phyloP scores from a whole-genome alignment of 1,140 invertebrate genomes.

The Antheraea mylitta region DNA sequence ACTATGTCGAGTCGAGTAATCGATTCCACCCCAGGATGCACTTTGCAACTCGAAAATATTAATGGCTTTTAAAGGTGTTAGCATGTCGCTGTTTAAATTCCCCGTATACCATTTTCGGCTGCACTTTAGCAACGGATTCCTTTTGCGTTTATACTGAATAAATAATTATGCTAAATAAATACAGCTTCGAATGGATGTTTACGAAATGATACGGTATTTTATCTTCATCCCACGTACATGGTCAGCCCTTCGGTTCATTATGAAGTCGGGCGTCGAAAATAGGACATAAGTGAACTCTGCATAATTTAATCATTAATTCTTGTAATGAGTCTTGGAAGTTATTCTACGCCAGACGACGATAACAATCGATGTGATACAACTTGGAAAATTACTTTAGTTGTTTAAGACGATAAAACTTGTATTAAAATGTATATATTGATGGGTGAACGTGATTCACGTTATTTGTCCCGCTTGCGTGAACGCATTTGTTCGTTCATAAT shows the following conservation, averaged over 20 bases:
- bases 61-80: conserved; percentile 26
- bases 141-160: not conserved
- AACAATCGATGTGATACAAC: conserved; percentile 44
- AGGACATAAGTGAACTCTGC: conserved; percentile 65
- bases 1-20: conserved; percentile 45
- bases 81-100: conserved; percentile 15
- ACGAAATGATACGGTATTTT: conserved; percentile 35
- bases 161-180: not conserved
- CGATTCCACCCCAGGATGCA: conserved; percentile 34
- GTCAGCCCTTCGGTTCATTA: conserved; percentile 49
- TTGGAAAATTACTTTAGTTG: not conserved
- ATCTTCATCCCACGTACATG: conserved; percentile 35
- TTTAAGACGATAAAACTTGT: not conserved
- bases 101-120: not conserved
- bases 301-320: conserved; percentile 73
- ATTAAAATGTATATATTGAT: not conserved
- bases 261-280: conserved; percentile 49
- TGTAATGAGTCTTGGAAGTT: conserved; percentile 69
- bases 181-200: conserved; percentile 18
- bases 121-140: not conserved
- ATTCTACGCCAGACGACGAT: conserved; percentile 53
- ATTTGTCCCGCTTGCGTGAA: conserved; percentile 15
- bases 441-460: conserved; percentile 6
- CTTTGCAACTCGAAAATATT: conserved; percentile 31
- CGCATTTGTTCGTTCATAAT: conserved; percentile 16